Conservation (phyloP, 1,140 invertebrate species). For the Drosophila subobscura region DNA sequence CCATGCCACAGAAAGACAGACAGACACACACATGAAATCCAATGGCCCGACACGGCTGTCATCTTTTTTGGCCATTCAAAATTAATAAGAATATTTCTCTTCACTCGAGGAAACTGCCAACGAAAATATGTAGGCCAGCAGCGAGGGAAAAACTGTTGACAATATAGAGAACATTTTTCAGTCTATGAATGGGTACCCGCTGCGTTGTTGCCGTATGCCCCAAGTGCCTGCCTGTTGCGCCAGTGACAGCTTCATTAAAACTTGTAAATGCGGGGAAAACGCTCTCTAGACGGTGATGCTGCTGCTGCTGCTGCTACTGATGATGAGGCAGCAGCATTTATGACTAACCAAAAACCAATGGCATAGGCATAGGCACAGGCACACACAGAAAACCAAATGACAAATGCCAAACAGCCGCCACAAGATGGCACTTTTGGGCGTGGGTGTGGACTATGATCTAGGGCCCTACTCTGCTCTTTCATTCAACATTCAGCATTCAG, state of each 20-base stretch:
- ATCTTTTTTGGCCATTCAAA: slow-evolving; percentile 63
- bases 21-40: slow-evolving; percentile 8
- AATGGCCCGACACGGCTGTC: slow-evolving; percentile 14
- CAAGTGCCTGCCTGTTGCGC: slow-evolving; percentile 67
- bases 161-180: slow-evolving; percentile 33
- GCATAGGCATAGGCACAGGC: slow-evolving; percentile 39
- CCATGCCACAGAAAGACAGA: slow-evolving; percentile 3
- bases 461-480: background rate
- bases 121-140: slow-evolving; percentile 70
- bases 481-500: background rate
- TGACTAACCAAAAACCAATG: slow-evolving; percentile 31
- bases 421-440: slow-evolving; percentile 11
- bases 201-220: slow-evolving; percentile 61
- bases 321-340: slow-evolving; percentile 22
- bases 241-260: slow-evolving; percentile 73
- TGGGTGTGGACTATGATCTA: background rate
- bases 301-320: slow-evolving; percentile 19
- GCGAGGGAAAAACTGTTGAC: slow-evolving; percentile 54
- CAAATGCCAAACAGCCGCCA: slow-evolving; percentile 73
- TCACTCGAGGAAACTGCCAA: slow-evolving; percentile 66
- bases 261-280: slow-evolving; percentile 27
- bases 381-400: slow-evolving; percentile 55
- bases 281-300: slow-evolving; percentile 18
- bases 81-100: slow-evolving; percentile 71
- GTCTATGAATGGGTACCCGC: slow-evolving; percentile 57